phyloP scores from a whole-genome alignment of 2,797 vertebrate species.

The Potorous gilbertii region DNA sequence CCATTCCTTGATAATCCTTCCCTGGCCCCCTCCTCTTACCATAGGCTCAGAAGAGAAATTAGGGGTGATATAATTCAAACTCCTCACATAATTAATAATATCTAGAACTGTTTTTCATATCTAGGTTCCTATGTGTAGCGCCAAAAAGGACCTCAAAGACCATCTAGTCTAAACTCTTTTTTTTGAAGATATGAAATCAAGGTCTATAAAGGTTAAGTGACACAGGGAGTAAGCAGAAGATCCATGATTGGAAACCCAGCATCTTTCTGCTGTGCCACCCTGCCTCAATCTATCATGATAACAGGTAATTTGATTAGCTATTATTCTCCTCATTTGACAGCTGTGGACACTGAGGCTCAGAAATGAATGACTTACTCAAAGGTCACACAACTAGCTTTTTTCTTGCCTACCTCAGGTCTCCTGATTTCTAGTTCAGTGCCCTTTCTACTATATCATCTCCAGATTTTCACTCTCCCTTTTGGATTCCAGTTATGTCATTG shows the following conservation, averaged over 20 bases:
- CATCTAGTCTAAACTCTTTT: neutral
- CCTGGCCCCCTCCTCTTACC: neutral
- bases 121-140: neutral
- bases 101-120: neutral
- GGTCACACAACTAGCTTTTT: neutral
- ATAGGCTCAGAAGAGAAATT: neutral
- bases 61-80: neutral
- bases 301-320: neutral
- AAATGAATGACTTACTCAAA: neutral
- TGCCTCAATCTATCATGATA: neutral
- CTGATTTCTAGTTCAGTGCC: neutral
- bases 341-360: rapidly evolving
- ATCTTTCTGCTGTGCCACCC: neutral
- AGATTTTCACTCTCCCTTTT: neutral
- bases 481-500: neutral
- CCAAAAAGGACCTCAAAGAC: neutral
- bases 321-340: neutral
- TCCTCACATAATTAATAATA: neutral
- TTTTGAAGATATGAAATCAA: neutral
- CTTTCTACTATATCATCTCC: neutral
- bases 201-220: neutral
- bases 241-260: neutral
- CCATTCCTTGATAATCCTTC: neutral
- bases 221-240: neutral
- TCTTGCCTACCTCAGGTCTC: neutral